A percentile compares a stretch with the other conserved stretches of the same genome.
phyloP scores from a whole-genome alignment of 2,888 invertebrate genomes.

The Notocelia uddmanniana region DNA sequence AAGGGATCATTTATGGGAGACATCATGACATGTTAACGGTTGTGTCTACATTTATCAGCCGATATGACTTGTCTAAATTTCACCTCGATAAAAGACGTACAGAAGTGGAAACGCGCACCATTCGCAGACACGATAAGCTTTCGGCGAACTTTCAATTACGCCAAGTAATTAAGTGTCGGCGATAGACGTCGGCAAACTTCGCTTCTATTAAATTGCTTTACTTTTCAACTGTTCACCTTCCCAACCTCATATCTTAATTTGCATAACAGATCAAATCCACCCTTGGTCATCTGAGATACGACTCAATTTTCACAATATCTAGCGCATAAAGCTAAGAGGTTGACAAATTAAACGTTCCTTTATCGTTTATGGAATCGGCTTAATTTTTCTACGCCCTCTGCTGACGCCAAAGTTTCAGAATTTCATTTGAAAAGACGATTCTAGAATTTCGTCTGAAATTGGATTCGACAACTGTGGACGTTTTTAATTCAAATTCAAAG shows the following conservation, averaged over 20 bases:
- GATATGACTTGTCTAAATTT: neutral
- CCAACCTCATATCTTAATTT: constrained; percentile 2
- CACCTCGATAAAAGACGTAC: neutral
- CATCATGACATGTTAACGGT: neutral
- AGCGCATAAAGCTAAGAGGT: constrained; percentile 18
- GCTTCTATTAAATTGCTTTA: constrained; percentile 76
- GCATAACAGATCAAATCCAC: neutral
- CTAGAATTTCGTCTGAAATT: constrained; percentile 48
- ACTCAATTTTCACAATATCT: neutral
- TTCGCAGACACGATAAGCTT: constrained; percentile 64
- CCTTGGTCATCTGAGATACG: constrained; percentile 10
- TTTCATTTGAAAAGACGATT: constrained; percentile 50
- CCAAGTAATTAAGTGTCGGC: constrained; percentile 76
- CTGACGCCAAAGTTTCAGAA: constrained; percentile 50
- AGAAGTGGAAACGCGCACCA: constrained; percentile 46
- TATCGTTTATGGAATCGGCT: constrained; percentile 68
- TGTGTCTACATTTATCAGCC: neutral
- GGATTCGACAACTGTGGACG: constrained; percentile 29
- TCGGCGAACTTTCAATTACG: constrained; percentile 75
- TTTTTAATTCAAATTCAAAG: constrained; percentile 36
- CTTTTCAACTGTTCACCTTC: constrained; percentile 52
- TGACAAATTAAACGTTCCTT: constrained; percentile 44
- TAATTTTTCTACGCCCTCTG: constrained; percentile 67
- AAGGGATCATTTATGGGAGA: neutral
- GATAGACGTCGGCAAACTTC: constrained; percentile 66